Base-by-base conservation (phyloP, 2,113 vertebrate genomes). In the Chaetops frenatus region DNA sequence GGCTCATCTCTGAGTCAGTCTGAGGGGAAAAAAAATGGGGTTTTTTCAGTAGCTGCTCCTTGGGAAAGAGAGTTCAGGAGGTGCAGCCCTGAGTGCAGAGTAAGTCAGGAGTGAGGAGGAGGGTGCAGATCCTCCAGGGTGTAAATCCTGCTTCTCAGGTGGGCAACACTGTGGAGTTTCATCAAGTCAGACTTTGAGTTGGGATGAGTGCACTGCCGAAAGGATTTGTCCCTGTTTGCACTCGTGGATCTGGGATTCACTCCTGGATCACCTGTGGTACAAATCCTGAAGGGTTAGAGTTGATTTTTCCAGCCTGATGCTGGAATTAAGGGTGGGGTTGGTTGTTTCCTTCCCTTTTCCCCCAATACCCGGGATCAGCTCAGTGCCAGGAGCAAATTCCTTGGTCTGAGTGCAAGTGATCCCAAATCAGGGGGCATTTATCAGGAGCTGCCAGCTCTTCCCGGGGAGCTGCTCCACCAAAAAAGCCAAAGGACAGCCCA, bases 111-210 rank as follows among this genome's bases (percentile, higher is more conserved):
- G 12, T 23, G 3, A 47, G 35, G 42, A 69, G 66, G 4, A 78
- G 60, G 51, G 6, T 8, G 27, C 3, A 2, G 19, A 13, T 79
- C 25, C 69, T 81, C 23, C 64, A 9, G 73, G 47, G 29, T 47
- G 18, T 2, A 61, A 66, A 48, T 87, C 28, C 69, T 28, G 47
- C 69, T 74, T 69, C 77, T 58, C 20, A 2, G 53, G 6, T 5
- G 31, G 35, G 62, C 58, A 42, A 6, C 80, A 38, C 9, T 3
- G 0, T 3, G 18, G 13, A 23, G 16, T 7, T 54, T 9, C 22
- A 1, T 9, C 22, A 2, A 13, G 23, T 7, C 69, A 51, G 23
- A 1, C 12, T 56, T 42, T 4, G 1, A 15, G 6, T 0, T 35
- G 62, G 44, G 47, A 13, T n/a, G 7, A 51, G 53, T 25, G 60